These are phyloP conservation scores for Caranx ignobilis DNA, from an alignment of 2,113 vertebrate genomes.

Conservation along the genomic window DNA sequence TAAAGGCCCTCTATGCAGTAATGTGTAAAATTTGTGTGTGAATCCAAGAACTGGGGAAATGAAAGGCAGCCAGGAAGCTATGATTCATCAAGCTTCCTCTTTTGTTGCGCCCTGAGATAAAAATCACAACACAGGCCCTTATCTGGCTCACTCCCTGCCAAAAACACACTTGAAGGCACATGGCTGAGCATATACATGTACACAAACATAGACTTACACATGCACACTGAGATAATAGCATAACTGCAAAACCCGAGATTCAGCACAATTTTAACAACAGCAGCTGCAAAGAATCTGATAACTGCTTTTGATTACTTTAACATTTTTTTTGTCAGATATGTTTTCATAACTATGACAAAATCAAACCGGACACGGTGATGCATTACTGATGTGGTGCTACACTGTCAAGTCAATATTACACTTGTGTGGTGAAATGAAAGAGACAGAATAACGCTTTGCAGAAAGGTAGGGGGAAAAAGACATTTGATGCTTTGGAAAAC, in stretches of 20 bases:
- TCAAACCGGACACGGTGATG: neutral
- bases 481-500: neutral
- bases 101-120: constrained; percentile 60
- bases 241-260: constrained; percentile 9
- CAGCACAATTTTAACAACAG: constrained; percentile 3
- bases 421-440: neutral
- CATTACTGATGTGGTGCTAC: neutral
- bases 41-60: constrained; percentile 25
- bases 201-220: constrained; percentile 4
- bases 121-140: constrained; percentile 69
- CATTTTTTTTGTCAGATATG: neutral
- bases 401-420: neutral
- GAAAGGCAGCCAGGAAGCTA: constrained; percentile 64
- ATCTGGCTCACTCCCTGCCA: constrained; percentile 68
- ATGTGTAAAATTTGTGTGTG: neutral
- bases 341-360: neutral
- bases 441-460: neutral
- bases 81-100: constrained; percentile 69
- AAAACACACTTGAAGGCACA: constrained; percentile 65
- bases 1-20: constrained; percentile 10
- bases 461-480: neutral
- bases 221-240: constrained; percentile 27
- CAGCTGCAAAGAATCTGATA: constrained; percentile 17
- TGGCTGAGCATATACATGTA: constrained; percentile 21
- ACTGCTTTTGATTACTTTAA: constrained; percentile 24